Base-by-base conservation (phyloP, 2,888 invertebrate species). In the Hipparchia sbordonii region DNA sequence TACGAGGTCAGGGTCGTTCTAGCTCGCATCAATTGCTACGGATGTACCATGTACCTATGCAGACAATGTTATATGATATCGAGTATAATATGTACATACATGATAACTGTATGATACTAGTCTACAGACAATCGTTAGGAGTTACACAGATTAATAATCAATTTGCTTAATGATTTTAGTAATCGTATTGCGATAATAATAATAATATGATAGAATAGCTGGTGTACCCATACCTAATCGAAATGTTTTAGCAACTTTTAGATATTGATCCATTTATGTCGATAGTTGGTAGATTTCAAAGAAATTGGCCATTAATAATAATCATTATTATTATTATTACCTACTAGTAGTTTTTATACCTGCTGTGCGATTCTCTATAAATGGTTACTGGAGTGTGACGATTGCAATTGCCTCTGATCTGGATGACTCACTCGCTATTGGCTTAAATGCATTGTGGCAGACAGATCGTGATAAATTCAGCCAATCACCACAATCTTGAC, bases 1-100 rank as follows among this genome's bases (percentile, higher is more conserved):
- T 72, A 61, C 72, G 72, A 74, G 73, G 72, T 71, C 75, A 73
- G 57, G 71, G 75, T 67, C 73, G 69, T 63, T 57, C 57, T 57
- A 57, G 72, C 71, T 67, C 67, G 71, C 73, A 69, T 75, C 63
- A 72, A 74, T 67, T 72, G 65, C 72, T 61, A 51, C 70, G 71
- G 72, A 75, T 65, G 67, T 70, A 71, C 56, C 13, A 75, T 65
- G 70, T 70, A 71, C 56, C 13, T 23, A 56, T 70, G 71, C 45
- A 71, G 59, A 68, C 71, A 33, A 65, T 51, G 66, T 71, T 71
- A 69, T 66, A 56, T 70, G 56, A 71, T 68, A 72, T 59, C 56
- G 9, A 56, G 63, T 33, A 67, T 72, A 9, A 8, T 7, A 45
- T n/a, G 52, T n/a, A 23, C 23, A 23, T 23, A 23, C 23, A 12